phyloP scores from a whole-genome alignment of 2,797 vertebrate species.

The Spea hammondii region DNA sequence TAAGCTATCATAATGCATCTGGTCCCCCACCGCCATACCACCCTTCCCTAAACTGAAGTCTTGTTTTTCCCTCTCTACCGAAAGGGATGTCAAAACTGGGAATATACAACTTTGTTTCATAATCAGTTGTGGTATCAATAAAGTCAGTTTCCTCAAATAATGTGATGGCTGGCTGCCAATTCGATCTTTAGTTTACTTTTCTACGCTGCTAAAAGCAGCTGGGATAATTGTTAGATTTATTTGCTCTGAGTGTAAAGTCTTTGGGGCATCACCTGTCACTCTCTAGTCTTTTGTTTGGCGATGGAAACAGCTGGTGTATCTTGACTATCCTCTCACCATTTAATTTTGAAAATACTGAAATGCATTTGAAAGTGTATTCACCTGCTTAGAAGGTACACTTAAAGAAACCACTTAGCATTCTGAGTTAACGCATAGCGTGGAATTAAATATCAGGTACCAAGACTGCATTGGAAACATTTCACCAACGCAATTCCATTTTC shows the following conservation, averaged over 20 bases:
- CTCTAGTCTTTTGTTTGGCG: neutral
- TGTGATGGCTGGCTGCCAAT: neutral
- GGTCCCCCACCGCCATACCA: too few relatives aligned
- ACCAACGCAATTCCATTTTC: too few relatives aligned
- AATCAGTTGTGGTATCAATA: too few relatives aligned
- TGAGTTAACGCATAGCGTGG: too few relatives aligned
- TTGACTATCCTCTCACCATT: neutral
- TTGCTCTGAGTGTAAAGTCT: neutral
- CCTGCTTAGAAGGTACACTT: neutral
- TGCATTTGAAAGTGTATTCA: slow-evolving; percentile 13
- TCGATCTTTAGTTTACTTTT: neutral
- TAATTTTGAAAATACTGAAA: neutral
- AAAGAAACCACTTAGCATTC: neutral
- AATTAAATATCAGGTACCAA: too few relatives aligned
- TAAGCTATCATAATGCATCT: too few relatives aligned
- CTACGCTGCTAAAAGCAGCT: neutral
- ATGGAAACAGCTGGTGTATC: slow-evolving; percentile 15
- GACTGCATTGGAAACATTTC: too few relatives aligned
- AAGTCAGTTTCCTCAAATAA: too few relatives aligned
- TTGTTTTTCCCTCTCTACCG: too few relatives aligned
- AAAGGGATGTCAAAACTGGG: too few relatives aligned
- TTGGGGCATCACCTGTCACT: slow-evolving; percentile 21
- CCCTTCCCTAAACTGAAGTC: too few relatives aligned
- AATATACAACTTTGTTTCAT: too few relatives aligned
- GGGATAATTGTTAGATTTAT: slow-evolving; percentile 23